phyloP scores from a whole-genome alignment of 2,797 vertebrate species.

The Echeneis naucrates region DNA sequence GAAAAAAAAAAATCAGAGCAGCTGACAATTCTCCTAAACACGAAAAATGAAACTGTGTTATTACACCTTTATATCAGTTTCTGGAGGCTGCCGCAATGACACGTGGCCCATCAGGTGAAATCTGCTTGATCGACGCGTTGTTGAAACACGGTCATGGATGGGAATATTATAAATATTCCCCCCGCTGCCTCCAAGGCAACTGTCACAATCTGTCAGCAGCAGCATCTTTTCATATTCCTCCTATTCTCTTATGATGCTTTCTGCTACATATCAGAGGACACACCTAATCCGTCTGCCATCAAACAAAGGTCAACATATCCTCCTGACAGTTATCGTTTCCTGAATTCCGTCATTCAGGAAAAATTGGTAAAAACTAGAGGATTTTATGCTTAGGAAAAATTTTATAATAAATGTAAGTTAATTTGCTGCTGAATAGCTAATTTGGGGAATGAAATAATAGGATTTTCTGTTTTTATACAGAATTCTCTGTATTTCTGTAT shows the following conservation, averaged over 20 bases:
- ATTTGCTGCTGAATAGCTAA: too few species aligned
- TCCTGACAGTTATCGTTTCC: not conserved
- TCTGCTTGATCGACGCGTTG: conserved; percentile 36
- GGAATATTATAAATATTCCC: conserved; percentile 37
- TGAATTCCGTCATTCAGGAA: conserved; percentile 18
- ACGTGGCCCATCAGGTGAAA: conserved; percentile 28
- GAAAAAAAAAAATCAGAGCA: not conserved
- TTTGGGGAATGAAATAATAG: not conserved
- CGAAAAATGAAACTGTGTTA: conserved; percentile 5
- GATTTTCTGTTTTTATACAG: too few species aligned
- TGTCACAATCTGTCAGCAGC: conserved; percentile 34
- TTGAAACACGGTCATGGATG: conserved; percentile 35
- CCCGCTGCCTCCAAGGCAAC: conserved; percentile 16
- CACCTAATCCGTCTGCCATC: conserved; percentile 7
- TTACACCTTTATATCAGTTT: not conserved
- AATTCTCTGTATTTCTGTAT: too few species aligned
- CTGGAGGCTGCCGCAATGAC: conserved; percentile 2
- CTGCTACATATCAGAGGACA: conserved; percentile 30
- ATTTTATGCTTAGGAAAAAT: not conserved
- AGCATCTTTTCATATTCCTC: conserved; percentile 27
- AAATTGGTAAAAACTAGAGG: not conserved
- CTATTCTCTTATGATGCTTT: conserved; percentile 27
- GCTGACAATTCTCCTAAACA: conserved; percentile 7
- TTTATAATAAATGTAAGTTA: too few species aligned
- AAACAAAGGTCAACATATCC: conserved; percentile 8